These are phyloP conservation scores for Araneus ventricosus DNA, from an alignment of 1,140 invertebrate genomes.

Conservation along the genomic window DNA sequence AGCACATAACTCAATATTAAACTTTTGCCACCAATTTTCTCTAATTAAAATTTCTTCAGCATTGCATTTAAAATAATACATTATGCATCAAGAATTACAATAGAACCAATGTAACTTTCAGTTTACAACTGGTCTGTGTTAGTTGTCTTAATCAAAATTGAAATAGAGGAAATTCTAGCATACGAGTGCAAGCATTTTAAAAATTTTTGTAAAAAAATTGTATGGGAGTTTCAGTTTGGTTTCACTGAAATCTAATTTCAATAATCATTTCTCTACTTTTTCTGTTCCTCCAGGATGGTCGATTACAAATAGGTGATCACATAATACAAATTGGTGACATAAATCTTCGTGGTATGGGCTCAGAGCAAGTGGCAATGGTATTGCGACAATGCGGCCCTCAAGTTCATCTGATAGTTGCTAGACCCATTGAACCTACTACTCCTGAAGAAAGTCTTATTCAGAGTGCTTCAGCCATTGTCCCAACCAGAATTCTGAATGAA, in stretches of 20 bases:
- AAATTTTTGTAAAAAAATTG: too few relatives aligned
- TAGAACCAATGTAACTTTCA: too few relatives aligned
- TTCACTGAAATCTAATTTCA: not conserved
- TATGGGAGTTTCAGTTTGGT: not conserved
- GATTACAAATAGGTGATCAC: constrained; percentile 95
- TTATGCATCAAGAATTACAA: too few relatives aligned
- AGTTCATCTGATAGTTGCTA: constrained; percentile 93
- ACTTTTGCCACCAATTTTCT: too few relatives aligned
- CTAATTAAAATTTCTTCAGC: too few relatives aligned
- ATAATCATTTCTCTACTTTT: not conserved
- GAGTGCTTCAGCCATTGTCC: constrained; percentile 89
- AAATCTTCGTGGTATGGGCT: constrained; percentile 93
- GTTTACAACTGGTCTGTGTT: too few relatives aligned
- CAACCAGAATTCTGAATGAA: constrained; percentile 90
- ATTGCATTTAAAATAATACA: too few relatives aligned
- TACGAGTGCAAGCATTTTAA: too few relatives aligned
- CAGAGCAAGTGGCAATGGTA: constrained; percentile 95
- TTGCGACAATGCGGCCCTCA: constrained; percentile 91
- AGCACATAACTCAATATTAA: too few relatives aligned
- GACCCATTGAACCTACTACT: constrained; percentile 89
- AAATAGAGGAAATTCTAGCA: too few relatives aligned
- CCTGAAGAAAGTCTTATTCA: constrained; percentile 85
- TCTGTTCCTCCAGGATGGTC: constrained; percentile 85
- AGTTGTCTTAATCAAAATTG: too few relatives aligned
- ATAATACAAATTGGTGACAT: constrained; percentile 96